Base-by-base conservation (phyloP, 1,140 invertebrate species). In the Trachymyrmex cornetzi region DNA sequence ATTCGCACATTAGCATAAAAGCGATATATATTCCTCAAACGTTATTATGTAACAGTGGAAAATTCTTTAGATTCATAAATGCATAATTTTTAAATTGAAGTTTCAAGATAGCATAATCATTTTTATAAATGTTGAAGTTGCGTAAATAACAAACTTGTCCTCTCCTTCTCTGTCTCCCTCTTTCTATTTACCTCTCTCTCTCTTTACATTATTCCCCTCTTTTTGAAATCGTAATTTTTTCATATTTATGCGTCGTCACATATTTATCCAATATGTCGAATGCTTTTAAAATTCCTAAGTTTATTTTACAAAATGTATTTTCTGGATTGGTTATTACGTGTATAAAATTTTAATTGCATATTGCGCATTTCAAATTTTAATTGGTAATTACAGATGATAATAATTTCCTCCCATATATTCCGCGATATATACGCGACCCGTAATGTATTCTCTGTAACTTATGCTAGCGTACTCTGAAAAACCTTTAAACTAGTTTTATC, bases 331-430 rank as follows among this genome's bases (percentile, higher is more conserved):
- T 74, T 61, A 74, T 84, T 74, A 61, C 80, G 38, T 50, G 71
- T 84, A 74, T 61, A 84, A 84, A 84, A 84, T 84, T 84, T 84
- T 84, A 84, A 84, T 84, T 84, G 80, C 80, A 84, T 74, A 84
- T 84, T 84, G 55, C 80, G 38, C 67, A 84, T 84, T 84, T 84
- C 67, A 74, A 84, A 84, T 84, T 84, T 84, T 84, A 84, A 84
- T 84, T 84, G 80, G 69, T 84, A 84, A 84, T 84, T 84, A 84
- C 80, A 74, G 69, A 84, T 74, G 80, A 84, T 84, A 74, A 84
- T 84, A 84, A 84, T 84, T 74, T 64, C 80, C 69, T 50, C 80
- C 55, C 69, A 61, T 84, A 74, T 84, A 74, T 84, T 74, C 69
- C 50, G 44, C 38, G 69, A 74, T 61, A 59, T 80, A 63, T 48